Evolutionary conservation across 2,797 vertebrate genomes (phyloP).

Genomic region (Cirrhinus mrigala): DNA sequence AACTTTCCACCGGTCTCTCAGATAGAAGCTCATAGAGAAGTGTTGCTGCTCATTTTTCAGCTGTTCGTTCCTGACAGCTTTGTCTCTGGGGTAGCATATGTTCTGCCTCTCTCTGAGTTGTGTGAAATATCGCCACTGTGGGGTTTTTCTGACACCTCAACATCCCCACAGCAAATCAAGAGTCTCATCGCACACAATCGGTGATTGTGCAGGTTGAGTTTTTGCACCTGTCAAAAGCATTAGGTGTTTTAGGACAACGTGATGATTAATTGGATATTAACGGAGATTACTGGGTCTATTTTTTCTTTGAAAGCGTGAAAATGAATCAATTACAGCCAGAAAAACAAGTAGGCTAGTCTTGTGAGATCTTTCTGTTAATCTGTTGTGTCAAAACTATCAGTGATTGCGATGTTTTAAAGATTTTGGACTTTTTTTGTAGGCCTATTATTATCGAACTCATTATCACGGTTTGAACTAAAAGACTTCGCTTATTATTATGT

Average conservation of each 20-base stretch:
- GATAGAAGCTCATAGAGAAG: not conserved
- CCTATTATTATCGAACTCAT: not conserved
- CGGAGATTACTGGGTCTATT: not conserved
- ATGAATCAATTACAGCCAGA: not conserved
- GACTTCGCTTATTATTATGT: too few species aligned
- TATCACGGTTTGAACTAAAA: not conserved
- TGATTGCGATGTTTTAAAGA: not conserved
- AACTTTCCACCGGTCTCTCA: constrained; percentile 10
- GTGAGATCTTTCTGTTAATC: not conserved
- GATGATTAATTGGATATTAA: constrained; percentile 10
- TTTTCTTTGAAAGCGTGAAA: not conserved
- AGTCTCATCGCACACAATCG: not conserved
- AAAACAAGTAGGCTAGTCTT: not conserved
- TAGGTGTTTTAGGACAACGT: not conserved
- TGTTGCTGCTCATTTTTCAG: constrained; percentile 32
- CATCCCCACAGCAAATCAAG: constrained; percentile 28
- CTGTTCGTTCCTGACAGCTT: constrained; percentile 13
- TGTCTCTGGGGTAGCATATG: constrained; percentile 49
- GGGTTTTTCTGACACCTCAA: constrained; percentile 35
- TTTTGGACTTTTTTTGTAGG: not conserved
- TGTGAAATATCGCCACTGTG: constrained; percentile 46
- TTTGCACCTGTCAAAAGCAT: constrained; percentile 36
- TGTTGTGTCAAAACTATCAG: not conserved
- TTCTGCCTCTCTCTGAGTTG: constrained; percentile 20
- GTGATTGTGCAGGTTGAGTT: constrained; percentile 20